Evolutionary conservation across 2,888 invertebrate species (phyloP), one percentile per base, ranked within the genome.

Genomic region (Himalopsyche anomala): DNA sequence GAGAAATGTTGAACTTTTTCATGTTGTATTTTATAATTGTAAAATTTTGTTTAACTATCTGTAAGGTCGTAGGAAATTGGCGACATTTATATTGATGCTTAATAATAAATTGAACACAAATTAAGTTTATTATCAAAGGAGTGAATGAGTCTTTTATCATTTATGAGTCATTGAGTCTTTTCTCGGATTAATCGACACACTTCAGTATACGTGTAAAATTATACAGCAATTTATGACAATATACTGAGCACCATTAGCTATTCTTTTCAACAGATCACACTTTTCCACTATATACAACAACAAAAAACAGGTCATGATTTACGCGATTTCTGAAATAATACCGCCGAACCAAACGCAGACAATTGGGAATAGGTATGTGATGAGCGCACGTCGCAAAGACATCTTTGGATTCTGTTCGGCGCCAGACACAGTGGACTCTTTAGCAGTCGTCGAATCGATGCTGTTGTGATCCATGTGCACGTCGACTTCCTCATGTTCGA

Each of bases 291-390:
- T 54, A 28, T 54, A 81, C 81, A 81, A 42, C 28, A 81, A 51
- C 45, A 81, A 45, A 81, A 45, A 45, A 38, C 38, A 5, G 54
- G 9, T 19, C 17, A 82, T 19, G 54, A 51, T 82, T 96, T 96
- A 97, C 94, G 97, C 96, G 92, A 96, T 94, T 91, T 97, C 96
- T 90, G 95, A 95, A 91, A 97, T 95, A 90, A 96, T 95, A 89
- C 96, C 95, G 87, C 96, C 97, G 92, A 97, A 96, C 97, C 97
- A 97, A 90, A 96, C 96, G 91, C 97, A 95, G 89, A 96, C 96
- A 74, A 97, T 95, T 5, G 97, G 97, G 91, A 97, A 92, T 88
- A 97, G 94, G 92, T 97, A 97, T 81, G 96, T 94, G 89, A 96
- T 93, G 82, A 97, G 91, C 42, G 96, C 96, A 88, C 93, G 93